Base-by-base conservation (phyloP, 2,797 vertebrate genomes). In the Poeciliopsis presidionis region DNA sequence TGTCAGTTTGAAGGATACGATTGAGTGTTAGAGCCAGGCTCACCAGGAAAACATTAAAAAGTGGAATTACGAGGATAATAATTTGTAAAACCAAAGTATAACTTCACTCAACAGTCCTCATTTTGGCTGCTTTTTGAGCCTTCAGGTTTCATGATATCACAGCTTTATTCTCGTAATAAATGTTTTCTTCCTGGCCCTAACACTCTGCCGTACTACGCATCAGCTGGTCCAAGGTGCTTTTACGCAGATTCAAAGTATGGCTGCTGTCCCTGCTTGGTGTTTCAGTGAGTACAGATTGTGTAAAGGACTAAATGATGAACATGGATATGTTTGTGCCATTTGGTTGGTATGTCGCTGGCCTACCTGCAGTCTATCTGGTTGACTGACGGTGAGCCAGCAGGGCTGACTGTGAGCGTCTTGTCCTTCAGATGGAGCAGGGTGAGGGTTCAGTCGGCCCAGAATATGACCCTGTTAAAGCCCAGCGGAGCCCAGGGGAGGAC, bases 391-490 rank as follows among this genome's bases (percentile, higher is more conserved):
- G 49, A 81, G 78, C 82, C 87, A 75, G 77, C 53, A 20, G 84
- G 82, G 82, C 84, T 94, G 84, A 94, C 89, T 88, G 83, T 90
- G 59, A 88, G 90, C 91, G 86, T 94, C 90, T 94, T 98, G 92
- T 97, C 94, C 97, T 95, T 97, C 96, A 99, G 98, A 99, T 98
- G 98, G 97, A 97, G 97, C 97, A 97, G 96, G 97, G 97, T 96
- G 95, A 97, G 96, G 95, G 96, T 96, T 97, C 97, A 97, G 95
- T 98, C 98, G 93, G 97, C 97, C 96, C 97, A 99, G 97, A 97
- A 98, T 95, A 96, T 98, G 97, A 98, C 96, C 95, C 97, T 99
- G 97, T 98, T 99, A 97, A 98, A 97, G 92, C 86, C 94, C 96
- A 96, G 96, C 94, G 96, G 96, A 97, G 96, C 97, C 96, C 97